Conservation (phyloP, 2,797 vertebrate species). For the Rousettus madagascariensis region DNA sequence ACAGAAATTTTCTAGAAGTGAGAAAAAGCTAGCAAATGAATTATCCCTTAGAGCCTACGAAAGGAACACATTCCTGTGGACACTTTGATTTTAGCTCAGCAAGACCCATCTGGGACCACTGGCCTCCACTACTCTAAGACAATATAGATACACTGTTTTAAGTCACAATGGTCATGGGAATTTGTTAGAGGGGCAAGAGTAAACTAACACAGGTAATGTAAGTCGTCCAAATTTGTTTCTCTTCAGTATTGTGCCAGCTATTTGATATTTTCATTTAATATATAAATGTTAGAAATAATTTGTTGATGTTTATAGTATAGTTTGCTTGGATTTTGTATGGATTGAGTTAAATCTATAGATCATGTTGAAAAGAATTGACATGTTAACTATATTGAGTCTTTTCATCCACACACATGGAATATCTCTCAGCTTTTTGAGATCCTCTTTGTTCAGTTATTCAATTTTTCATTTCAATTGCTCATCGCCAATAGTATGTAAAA, state of each 20-base stretch:
- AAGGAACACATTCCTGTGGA: neutral
- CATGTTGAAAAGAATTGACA: neutral
- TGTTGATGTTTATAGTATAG: neutral
- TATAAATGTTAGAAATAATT: neutral
- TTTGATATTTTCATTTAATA: neutral
- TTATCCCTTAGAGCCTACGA: neutral
- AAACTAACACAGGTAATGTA: neutral
- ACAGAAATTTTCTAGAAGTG: neutral
- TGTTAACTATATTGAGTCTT: neutral
- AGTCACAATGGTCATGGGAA: neutral
- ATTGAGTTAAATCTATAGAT: neutral
- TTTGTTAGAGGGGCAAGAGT: neutral
- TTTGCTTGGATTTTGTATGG: neutral
- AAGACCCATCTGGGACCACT: neutral
- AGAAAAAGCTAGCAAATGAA: neutral
- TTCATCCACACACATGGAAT: neutral
- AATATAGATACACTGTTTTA: neutral
- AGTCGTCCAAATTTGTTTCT: neutral
- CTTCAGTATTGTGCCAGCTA: neutral
- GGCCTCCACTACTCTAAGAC: neutral
- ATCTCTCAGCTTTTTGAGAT: neutral
- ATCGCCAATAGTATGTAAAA: neutral
- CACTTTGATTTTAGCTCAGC: neutral
- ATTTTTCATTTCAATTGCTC: neutral
- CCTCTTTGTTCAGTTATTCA: neutral